Evolutionary conservation across 37 sponge, comb jelly and placozoan species (phyloP), one percentile per base, ranked within the genome.

Genomic region (Crambe crambe): DNA sequence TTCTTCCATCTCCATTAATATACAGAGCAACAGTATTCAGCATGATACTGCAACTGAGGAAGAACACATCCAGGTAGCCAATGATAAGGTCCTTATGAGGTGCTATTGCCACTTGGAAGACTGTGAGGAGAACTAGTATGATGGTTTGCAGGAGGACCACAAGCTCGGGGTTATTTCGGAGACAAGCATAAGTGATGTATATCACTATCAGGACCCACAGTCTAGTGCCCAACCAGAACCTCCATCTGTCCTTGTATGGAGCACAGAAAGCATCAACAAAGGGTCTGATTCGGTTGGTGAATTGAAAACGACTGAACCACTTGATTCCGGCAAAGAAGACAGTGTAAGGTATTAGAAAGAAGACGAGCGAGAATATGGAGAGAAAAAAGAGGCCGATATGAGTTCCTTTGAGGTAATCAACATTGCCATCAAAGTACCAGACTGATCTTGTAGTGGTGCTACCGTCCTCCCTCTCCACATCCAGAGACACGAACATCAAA

Each of bases 211-310:
- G 68, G n/a, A 72, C 61, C n/a, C 61, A 60, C 1, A 85, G 63
- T 17, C 60, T 37, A 5, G 40, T 18, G 18, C 85, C 85, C 57
- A 43, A 38, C 85, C 85, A 85, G 42, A 59, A 85, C 23, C 78
- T 17, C 23, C 40, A 77, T 23, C 38, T 77, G 51, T 85, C 85
- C 67, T 72, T 85, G 65, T 72, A 85, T 8, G 85, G 85, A 36
- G 71, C 85, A 42, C 58, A 58, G 22, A 58, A 78, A 4, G 62
- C 78, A 78, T 85, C 78, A 18, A 85, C 26, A n/a, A 85, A 41
- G 21, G 85, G 85, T 27, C 32, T 77, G 12, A 85, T 30, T 4
- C 74, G 69, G 58, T 76, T 76, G 2, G 67, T 34, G 21, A 70
- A 25, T 27, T 72, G 23, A 37, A 26, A 81, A 23, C 44, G 68